Conservation (phyloP, 2,113 vertebrate species). For the Sander lucioperca region DNA sequence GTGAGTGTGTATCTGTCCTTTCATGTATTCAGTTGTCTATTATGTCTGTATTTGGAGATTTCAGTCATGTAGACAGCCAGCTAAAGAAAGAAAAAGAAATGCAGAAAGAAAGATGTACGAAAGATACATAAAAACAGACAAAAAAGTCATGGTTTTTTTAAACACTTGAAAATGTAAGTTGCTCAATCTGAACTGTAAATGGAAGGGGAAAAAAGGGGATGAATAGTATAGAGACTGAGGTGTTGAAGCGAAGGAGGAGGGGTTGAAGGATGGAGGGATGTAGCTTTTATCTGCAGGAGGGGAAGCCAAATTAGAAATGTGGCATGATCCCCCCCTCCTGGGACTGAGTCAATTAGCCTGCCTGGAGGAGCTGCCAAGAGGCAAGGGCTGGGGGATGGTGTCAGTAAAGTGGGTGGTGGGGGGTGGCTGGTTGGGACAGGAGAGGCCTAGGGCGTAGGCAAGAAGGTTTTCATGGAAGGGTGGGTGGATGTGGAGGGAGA, state of each 20-base stretch:
- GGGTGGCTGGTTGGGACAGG: conserved; percentile 42
- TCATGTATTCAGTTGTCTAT: conserved; percentile 60
- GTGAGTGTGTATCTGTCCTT: conserved; percentile 44
- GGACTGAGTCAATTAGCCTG: conserved; percentile 82
- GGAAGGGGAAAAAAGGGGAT: background rate
- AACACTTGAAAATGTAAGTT: background rate
- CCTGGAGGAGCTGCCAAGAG: conserved; percentile 76
- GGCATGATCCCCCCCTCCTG: conserved; percentile 78
- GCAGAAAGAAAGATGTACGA: background rate
- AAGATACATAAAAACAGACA: background rate
- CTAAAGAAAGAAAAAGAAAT: background rate
- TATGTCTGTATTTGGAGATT: conserved; percentile 41
- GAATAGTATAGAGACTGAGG: conserved; percentile 10
- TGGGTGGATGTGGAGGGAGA: background rate
- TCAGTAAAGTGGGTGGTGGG: conserved; percentile 37
- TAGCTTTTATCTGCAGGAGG: conserved; percentile 78
- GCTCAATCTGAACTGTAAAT: background rate
- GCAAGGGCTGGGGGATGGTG: conserved; percentile 62
- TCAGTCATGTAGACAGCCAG: conserved; percentile 8
- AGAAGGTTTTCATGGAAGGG: conserved; percentile 28
- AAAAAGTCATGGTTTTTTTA: background rate
- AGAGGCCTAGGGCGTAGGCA: conserved; percentile 54
- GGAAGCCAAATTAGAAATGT: conserved; percentile 80
- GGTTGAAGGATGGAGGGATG: conserved; percentile 50
- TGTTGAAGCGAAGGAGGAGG: conserved; percentile 4